Evolutionary conservation across 2,888 invertebrate genomes (phyloP).

Genomic region (Campopleginae sp.): DNA sequence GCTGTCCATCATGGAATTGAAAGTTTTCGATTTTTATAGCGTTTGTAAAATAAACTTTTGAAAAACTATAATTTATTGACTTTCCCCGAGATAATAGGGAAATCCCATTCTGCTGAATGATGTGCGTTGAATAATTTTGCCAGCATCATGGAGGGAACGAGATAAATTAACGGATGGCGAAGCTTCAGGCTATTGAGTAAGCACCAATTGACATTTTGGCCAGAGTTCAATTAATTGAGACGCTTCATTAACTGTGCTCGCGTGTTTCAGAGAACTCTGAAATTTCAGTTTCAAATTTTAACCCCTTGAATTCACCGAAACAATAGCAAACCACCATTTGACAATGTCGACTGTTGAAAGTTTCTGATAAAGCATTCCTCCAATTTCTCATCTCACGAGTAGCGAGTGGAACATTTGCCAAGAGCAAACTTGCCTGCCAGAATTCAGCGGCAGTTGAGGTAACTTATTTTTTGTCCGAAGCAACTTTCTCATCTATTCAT

Average conservation of each 20-base stretch:
- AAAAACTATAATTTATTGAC: not conserved
- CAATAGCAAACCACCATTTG: not conserved
- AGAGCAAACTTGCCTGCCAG: conserved; percentile 19
- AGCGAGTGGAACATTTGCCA: conserved; percentile 31
- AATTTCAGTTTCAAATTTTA: conserved; percentile 10
- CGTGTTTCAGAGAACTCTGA: not conserved
- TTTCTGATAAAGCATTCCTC: conserved; percentile 25
- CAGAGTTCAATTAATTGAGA: conserved; percentile 11
- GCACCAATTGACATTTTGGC: not conserved
- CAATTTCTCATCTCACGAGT: not conserved
- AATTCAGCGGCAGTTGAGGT: conserved; percentile 20
- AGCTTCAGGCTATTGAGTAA: not conserved
- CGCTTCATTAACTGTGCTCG: not conserved
- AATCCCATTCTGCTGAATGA: not conserved
- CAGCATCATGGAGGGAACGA: not conserved
- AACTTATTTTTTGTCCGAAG: not conserved
- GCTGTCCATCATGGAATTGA: not conserved
- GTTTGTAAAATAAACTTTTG: not conserved
- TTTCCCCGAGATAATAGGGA: not conserved
- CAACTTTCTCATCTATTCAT: not conserved
- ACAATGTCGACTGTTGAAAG: conserved; percentile 31
- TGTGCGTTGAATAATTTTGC: not conserved
- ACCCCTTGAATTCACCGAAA: not conserved
- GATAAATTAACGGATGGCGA: not conserved
- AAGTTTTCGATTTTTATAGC: not conserved